Base-by-base conservation (phyloP, 1,140 invertebrate genomes). In the Gerris buenoi region DNA sequence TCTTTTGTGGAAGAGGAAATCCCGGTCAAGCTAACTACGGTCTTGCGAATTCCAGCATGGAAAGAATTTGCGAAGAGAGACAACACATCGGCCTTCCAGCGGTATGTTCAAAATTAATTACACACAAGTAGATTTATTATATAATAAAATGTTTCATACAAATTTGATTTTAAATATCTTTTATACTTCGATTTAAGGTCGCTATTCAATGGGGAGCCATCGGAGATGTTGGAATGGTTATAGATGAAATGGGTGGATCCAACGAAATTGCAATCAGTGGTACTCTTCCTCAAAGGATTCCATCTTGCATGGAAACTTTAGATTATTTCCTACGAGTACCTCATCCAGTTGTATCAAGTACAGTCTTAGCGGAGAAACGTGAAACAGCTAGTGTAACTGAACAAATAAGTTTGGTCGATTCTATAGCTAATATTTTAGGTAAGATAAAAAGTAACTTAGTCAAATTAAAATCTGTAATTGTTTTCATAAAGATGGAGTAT, bases 121-220 rank as follows among this genome's bases (percentile, higher is more conserved):
- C 18, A 46, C 33, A 46, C n/a, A n/a, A n/a, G n/a, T n/a, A n/a
- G n/a, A n/a, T n/a, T n/a, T n/a, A n/a, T n/a, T n/a, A n/a, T n/a
- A n/a, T n/a, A n/a, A n/a, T n/a, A n/a, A n/a, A n/a, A n/a, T n/a
- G n/a, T n/a, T n/a, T n/a, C n/a, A n/a, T n/a, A n/a, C n/a, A n/a
- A n/a, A n/a, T n/a, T n/a, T n/a, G n/a, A n/a, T n/a, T n/a, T n/a
- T n/a, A n/a, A n/a, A n/a, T n/a, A n/a, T n/a, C n/a, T n/a, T n/a
- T n/a, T n/a, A n/a, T n/a, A n/a, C n/a, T 10, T 56, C n/a, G 46
- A 26, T 61, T 69, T 18, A 60, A 73, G 72, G 65, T 95, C 22
- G 92, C 95, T 26, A 92, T 98, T 70, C 95, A 98, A 77, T 98
- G 95, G 95, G 96, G 96, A 71, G 93, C 94, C 58, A 92, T 98